Percentiles rank a stretch among this genome's conserved stretches.
Evolutionary conservation across 2,113 vertebrate species (phyloP).

Genomic region (Phylloscopus trochiloides): DNA sequence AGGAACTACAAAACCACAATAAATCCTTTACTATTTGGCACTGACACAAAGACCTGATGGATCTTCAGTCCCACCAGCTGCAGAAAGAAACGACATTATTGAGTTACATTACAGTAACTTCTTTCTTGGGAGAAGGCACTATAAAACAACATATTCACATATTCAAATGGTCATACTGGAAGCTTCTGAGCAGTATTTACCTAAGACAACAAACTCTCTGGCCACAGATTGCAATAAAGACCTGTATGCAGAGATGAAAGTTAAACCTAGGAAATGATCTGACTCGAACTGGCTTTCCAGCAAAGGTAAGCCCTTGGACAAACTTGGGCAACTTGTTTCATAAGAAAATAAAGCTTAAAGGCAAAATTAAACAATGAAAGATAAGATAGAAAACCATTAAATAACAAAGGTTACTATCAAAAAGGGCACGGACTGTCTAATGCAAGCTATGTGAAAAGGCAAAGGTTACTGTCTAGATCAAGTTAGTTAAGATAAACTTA

Average conservation of each 20-base stretch:
- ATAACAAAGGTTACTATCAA: conserved; percentile 25
- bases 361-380: conserved; percentile 15
- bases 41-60: accelerated
- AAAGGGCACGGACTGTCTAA: neutral
- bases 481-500: conserved; percentile 70
- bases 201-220: neutral
- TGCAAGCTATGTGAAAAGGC: neutral
- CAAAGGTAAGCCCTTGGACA: neutral
- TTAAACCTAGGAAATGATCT: neutral
- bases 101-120: neutral
- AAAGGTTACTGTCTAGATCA: conserved; percentile 10
- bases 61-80: accelerated
- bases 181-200: neutral
- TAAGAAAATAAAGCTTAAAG: conserved; percentile 1
- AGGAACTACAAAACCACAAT: neutral
- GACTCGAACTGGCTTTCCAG: neutral
- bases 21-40: neutral
- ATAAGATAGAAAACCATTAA: neutral
- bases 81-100: neutral
- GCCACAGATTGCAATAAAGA: neutral
- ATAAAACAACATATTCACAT: neutral
- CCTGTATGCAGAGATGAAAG: neutral
- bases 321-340: neutral
- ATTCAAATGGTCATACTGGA: neutral
- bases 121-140: neutral